phyloP scores from a whole-genome alignment of 1,140 invertebrate species.

The Pseudomyrmex concolor region DNA sequence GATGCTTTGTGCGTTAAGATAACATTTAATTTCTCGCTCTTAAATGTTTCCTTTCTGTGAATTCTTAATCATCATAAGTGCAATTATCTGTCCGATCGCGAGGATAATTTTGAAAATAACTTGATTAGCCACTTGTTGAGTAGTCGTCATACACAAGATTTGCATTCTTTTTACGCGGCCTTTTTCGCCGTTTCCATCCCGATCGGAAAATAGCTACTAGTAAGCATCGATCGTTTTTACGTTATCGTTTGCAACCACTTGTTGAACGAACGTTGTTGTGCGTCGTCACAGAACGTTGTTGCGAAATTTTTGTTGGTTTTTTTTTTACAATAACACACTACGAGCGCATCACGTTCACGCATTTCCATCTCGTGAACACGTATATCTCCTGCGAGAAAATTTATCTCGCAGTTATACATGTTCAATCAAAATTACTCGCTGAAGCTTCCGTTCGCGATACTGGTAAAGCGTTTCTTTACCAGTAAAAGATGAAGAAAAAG shows the following conservation, averaged over 20 bases:
- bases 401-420: neutral
- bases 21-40: conserved; percentile 21
- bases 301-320: conserved; percentile 1
- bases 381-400: neutral
- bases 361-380: neutral
- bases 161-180: conserved; percentile 47
- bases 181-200: conserved; percentile 37
- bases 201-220: conserved; percentile 46
- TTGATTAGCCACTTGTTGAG: conserved; percentile 65
- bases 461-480: neutral
- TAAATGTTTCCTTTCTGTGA: neutral
- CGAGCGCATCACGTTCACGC: neutral
- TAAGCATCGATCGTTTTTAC: conserved; percentile 42
- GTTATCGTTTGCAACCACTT: conserved; percentile 62
- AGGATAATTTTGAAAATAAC: conserved; percentile 46
- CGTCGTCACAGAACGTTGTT: conserved; percentile 2
- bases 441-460: neutral
- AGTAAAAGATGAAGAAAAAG: too few species aligned
- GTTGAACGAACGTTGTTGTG: conserved; percentile 54
- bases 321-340: neutral
- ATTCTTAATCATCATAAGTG: neutral
- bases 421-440: neutral
- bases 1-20: neutral
- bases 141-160: conserved; percentile 25
- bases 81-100: conserved; percentile 40